These are phyloP conservation scores for Neocrepidodera transversa DNA, from an alignment of 2,888 invertebrate genomes.

Conservation along the genomic window DNA sequence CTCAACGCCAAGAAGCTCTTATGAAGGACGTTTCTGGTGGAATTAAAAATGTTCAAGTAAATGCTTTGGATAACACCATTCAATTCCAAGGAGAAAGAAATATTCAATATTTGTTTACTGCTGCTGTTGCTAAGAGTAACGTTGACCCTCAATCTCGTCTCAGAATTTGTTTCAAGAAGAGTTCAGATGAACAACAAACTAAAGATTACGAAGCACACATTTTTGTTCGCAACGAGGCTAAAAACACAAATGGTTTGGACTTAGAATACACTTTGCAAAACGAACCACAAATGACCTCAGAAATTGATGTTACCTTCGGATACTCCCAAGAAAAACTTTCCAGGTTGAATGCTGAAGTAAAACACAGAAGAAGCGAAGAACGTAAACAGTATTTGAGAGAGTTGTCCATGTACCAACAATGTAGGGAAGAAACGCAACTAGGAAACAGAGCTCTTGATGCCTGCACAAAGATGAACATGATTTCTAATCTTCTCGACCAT, in stretches of 20 bases:
- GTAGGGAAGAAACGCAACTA: constrained; percentile 63
- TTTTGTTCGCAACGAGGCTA: constrained; percentile 61
- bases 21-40: constrained; percentile 64
- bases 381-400: constrained; percentile 62
- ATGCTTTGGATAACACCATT: constrained; percentile 64
- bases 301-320: constrained; percentile 65
- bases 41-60: constrained; percentile 63
- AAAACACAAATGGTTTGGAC: constrained; percentile 64
- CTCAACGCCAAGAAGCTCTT: constrained; percentile 61
- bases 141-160: constrained; percentile 66
- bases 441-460: constrained; percentile 66
- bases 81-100: constrained; percentile 65
- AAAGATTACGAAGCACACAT: constrained; percentile 62
- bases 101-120: constrained; percentile 64
- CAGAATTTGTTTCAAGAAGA: constrained; percentile 62
- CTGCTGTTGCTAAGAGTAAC: constrained; percentile 65
- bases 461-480: constrained; percentile 66
- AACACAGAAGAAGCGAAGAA: constrained; percentile 62
- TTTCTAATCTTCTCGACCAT: constrained; percentile 65
- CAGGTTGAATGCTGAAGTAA: constrained; percentile 52
- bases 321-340: constrained; percentile 54
- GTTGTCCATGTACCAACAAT: constrained; percentile 61
- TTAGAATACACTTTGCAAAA: constrained; percentile 65
- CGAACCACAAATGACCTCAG: constrained; percentile 62
- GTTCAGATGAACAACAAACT: constrained; percentile 47